Conservation (phyloP, 2,888 invertebrate genomes). For the Emmelina monodactyla region DNA sequence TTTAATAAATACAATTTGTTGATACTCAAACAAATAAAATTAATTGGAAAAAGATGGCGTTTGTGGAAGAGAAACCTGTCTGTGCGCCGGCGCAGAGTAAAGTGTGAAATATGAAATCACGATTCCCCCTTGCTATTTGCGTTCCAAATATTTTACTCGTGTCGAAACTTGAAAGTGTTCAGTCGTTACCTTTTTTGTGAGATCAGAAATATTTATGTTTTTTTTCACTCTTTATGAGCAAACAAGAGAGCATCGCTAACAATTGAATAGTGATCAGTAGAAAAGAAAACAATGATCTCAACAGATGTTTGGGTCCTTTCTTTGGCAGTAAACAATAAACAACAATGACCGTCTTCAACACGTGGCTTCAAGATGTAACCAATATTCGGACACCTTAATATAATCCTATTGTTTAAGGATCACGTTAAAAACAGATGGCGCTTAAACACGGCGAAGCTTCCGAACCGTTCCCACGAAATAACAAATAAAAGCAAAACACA, state of each 20-base stretch:
- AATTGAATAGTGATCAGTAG: slow-evolving; percentile 23
- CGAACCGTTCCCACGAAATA: slow-evolving; percentile 57
- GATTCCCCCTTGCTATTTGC: slow-evolving; percentile 57
- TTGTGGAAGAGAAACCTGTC: too few relatives aligned
- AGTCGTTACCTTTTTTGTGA: slow-evolving; percentile 34
- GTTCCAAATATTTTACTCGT: slow-evolving; percentile 57
- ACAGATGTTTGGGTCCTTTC: slow-evolving; percentile 44
- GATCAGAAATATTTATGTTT: slow-evolving; percentile 31
- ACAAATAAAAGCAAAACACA: slow-evolving; percentile 41
- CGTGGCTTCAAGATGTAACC: slow-evolving; percentile 38
- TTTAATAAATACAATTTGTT: slow-evolving; percentile 26
- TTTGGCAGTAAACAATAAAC: slow-evolving; percentile 28
- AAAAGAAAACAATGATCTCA: slow-evolving; percentile 19
- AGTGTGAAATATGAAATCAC: slow-evolving; percentile 68
- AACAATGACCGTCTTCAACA: slow-evolving; percentile 31
- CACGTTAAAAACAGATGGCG: slow-evolving; percentile 42
- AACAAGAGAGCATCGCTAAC: not conserved
- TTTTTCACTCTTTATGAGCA: not conserved
- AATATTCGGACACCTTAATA: slow-evolving; percentile 12
- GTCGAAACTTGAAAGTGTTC: slow-evolving; percentile 42
- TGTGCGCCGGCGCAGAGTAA: slow-evolving; percentile 42
- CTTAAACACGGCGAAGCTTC: slow-evolving; percentile 27
- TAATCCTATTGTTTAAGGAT: slow-evolving; percentile 34
- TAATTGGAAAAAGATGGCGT: too few relatives aligned
- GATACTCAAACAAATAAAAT: too few relatives aligned